These are phyloP conservation scores for Pagrus major DNA, from an alignment of 2,113 vertebrate genomes.

Conservation along the genomic window DNA sequence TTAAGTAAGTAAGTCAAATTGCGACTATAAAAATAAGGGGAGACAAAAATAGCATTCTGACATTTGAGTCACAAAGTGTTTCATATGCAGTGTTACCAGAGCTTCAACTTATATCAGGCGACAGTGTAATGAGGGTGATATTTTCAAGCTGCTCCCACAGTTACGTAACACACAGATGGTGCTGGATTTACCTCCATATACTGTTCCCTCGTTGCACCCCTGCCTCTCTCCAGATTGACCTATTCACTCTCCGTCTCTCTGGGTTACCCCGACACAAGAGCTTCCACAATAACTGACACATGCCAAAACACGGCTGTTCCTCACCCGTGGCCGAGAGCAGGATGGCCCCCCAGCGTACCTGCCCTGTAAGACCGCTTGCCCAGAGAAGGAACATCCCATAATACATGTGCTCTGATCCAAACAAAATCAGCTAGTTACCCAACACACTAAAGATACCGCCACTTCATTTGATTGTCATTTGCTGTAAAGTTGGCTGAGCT, in stretches of 20 bases:
- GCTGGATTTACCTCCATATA: constrained; percentile 32
- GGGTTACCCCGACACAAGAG: constrained; percentile 50
- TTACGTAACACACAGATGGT: constrained; percentile 64
- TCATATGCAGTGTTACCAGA: neutral
- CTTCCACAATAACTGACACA: constrained; percentile 64
- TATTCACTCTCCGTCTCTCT: constrained; percentile 17
- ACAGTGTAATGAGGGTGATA: constrained; percentile 30
- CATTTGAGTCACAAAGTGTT: constrained; percentile 6
- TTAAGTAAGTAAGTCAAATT: neutral
- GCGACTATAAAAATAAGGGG: neutral
- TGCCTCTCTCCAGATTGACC: constrained; percentile 28
- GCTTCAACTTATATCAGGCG: constrained; percentile 19
- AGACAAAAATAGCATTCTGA: constrained; percentile 17
- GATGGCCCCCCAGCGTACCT: constrained; percentile 38
- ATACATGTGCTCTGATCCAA: neutral
- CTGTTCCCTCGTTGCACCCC: constrained; percentile 34
- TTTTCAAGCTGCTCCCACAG: constrained; percentile 39
- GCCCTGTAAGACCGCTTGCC: constrained; percentile 41
- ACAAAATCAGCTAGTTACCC: neutral
- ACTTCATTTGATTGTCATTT: neutral
- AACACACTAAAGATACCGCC: neutral
- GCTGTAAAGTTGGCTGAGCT: neutral
- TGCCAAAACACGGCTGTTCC: constrained; percentile 53
- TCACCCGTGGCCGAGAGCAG: constrained; percentile 27
- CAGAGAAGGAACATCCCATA: neutral